Conservation (phyloP, 1,140 invertebrate species). For the Lysiphlebus fabarum region DNA sequence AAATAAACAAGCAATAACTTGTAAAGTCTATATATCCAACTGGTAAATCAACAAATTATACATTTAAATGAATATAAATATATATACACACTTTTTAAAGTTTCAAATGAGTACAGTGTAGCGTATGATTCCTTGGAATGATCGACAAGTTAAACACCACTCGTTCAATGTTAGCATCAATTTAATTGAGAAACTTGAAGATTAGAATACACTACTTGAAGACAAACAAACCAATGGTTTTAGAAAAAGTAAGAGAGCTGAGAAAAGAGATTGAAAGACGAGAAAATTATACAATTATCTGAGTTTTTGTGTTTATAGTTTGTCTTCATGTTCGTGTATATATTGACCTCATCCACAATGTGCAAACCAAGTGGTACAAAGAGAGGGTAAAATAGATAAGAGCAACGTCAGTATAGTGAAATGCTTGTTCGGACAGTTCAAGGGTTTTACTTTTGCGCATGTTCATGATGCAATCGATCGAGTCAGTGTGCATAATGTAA, state of each 20-base stretch:
- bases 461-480: too few relatives aligned
- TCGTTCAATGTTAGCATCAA: constrained; percentile 30
- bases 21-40: constrained; percentile 18
- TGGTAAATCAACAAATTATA: background rate
- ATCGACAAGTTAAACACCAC: constrained; percentile 27
- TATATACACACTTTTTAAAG: too few relatives aligned
- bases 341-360: background rate
- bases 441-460: too few relatives aligned
- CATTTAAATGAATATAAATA: background rate
- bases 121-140: too few relatives aligned
- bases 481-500: too few relatives aligned
- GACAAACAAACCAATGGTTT: constrained; percentile 35
- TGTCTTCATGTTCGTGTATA: constrained; percentile 17
- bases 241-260: background rate
- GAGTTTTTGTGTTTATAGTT: constrained; percentile 14
- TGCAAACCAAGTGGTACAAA: too few relatives aligned
- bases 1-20: background rate
- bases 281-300: constrained; percentile 19
- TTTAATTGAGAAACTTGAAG: constrained; percentile 48
- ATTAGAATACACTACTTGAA: constrained; percentile 39
- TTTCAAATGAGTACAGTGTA: too few relatives aligned
- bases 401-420: too few relatives aligned
- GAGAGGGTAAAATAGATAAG: too few relatives aligned
- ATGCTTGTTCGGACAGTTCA: too few relatives aligned
- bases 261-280: too few relatives aligned